A percentile compares a stretch with the other conserved stretches of the same genome.
These are phyloP conservation scores for Drosophila hamatofila DNA, from an alignment of 2,888 invertebrate genomes.

Conservation along the genomic window DNA sequence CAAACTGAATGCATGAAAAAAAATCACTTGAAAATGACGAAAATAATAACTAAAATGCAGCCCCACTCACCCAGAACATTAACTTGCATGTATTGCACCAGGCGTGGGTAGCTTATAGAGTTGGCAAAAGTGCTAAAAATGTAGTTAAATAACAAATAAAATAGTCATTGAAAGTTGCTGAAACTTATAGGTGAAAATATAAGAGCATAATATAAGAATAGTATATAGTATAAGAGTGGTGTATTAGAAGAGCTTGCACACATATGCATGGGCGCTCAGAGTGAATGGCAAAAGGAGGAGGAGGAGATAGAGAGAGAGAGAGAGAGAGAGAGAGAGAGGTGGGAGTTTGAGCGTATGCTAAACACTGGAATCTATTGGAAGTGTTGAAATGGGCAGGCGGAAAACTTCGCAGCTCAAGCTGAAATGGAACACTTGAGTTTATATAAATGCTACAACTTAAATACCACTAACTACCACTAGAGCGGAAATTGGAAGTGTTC, in stretches of 20 bases:
- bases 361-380: background rate
- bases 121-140: constrained; percentile 1
- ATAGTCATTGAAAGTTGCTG: background rate
- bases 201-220: background rate
- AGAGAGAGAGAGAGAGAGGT: background rate
- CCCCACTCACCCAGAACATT: constrained; percentile 66
- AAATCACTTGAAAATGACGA: constrained; percentile 46
- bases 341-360: background rate
- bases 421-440: background rate
- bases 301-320: background rate
- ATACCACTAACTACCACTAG: too few relatives aligned
- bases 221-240: background rate
- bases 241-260: background rate
- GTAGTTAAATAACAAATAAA: background rate
- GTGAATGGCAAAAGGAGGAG: background rate
- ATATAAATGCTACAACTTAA: background rate
- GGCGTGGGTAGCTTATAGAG: constrained; percentile 39
- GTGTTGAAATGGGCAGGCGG: background rate
- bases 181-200: background rate
- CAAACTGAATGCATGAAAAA: constrained; percentile 10
- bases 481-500: background rate
- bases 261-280: background rate
- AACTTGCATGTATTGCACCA: constrained; percentile 51
- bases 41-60: constrained; percentile 66
- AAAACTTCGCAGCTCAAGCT: background rate